Evolutionary conservation across 1,140 invertebrate genomes (phyloP).

Genomic region (Gryon sp.): DNA sequence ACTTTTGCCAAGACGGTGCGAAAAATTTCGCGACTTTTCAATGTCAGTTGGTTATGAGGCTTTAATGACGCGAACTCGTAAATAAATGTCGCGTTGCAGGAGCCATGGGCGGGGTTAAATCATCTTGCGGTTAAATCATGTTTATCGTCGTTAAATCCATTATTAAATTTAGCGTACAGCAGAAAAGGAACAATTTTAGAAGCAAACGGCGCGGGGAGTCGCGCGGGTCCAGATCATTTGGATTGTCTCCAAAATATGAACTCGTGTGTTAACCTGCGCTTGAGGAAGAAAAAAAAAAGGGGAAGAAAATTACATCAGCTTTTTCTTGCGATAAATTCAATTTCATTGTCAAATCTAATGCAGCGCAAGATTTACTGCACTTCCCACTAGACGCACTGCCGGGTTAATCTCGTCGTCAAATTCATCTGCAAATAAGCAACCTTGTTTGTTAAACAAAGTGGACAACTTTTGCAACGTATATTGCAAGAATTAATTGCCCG

Average conservation of each 20-base stretch:
- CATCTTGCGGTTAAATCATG: slow-evolving; percentile 38
- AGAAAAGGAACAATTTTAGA: slow-evolving; percentile 50
- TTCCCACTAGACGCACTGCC: too few relatives aligned
- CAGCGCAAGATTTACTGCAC: not conserved
- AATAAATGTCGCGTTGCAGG: slow-evolving; percentile 26
- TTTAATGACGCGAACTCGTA: slow-evolving; percentile 30
- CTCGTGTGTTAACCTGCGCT: slow-evolving; percentile 16
- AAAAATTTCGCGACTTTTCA: slow-evolving; percentile 18
- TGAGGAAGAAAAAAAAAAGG: too few relatives aligned
- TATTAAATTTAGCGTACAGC: slow-evolving; percentile 48
- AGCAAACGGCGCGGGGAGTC: slow-evolving; percentile 4
- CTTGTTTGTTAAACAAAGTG: too few relatives aligned
- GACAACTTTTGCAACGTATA: too few relatives aligned
- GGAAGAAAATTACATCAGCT: not conserved
- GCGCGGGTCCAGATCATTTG: slow-evolving; percentile 30
- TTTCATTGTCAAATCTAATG: slow-evolving; percentile 8
- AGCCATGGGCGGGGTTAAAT: slow-evolving; percentile 16
- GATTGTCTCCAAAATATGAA: slow-evolving; percentile 23
- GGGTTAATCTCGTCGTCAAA: too few relatives aligned
- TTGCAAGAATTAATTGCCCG: slow-evolving; percentile 6
- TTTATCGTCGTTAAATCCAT: slow-evolving; percentile 52
- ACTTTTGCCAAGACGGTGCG: too few relatives aligned
- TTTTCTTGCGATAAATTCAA: slow-evolving; percentile 13
- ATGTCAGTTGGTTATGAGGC: slow-evolving; percentile 23
- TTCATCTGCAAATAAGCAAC: too few relatives aligned